Evolutionary conservation across 2,888 invertebrate species (phyloP).

Genomic region (Alsophila aescularia): DNA sequence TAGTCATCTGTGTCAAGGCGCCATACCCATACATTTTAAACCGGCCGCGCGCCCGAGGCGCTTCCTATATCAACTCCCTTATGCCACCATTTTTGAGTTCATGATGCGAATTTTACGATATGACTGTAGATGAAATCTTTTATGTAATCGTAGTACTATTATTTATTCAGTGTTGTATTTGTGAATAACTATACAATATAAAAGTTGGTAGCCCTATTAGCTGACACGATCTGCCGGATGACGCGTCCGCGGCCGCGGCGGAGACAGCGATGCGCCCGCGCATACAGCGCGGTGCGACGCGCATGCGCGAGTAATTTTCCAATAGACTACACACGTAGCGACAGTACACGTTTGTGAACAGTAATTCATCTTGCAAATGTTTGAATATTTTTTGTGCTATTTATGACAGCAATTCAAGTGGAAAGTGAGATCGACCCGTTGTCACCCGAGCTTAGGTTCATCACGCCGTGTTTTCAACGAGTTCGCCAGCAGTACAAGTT

Average conservation of each 20-base stretch:
- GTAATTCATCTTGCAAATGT: neutral
- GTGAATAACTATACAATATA: neutral
- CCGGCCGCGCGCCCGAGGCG: too few species aligned
- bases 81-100: too few species aligned
- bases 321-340: slow-evolving; percentile 38
- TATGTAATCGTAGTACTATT: too few species aligned
- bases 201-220: neutral
- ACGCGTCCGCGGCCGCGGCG: slow-evolving; percentile 7
- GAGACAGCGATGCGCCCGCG: slow-evolving; percentile 5
- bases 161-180: neutral
- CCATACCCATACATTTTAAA: too few species aligned
- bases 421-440: too few species aligned
- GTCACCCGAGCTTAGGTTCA: too few species aligned
- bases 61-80: too few species aligned
- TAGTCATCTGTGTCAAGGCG: too few species aligned
- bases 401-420: neutral
- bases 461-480: too few species aligned
- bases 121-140: too few species aligned
- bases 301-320: slow-evolving; percentile 53
- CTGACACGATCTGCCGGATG: slow-evolving; percentile 4
- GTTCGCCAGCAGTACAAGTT: too few species aligned
- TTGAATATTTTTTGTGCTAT: neutral
- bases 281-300: slow-evolving; percentile 25
- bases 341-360: neutral
- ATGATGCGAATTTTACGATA: too few species aligned